Percentiles rank a stretch among this genome's conserved stretches.
Evolutionary conservation across 1,140 invertebrate genomes (phyloP).

Genomic region (Schlechtendalia chinensis): DNA sequence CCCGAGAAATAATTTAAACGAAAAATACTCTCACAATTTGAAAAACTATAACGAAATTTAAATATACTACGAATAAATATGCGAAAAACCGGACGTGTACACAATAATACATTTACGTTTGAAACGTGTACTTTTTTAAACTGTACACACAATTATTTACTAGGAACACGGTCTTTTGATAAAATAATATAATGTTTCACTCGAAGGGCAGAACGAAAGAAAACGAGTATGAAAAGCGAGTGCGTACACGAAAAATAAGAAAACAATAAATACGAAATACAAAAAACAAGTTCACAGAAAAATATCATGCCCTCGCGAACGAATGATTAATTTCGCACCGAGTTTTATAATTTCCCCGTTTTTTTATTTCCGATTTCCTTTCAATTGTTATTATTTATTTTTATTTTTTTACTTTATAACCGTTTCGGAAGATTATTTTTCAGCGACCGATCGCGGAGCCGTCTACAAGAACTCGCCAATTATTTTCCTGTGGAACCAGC

Average conservation of each 20-base stretch:
- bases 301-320: not conserved
- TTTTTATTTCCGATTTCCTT: not conserved
- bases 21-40: not conserved
- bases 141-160: not conserved
- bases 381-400: not conserved
- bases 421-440: no score
- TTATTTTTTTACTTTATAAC: no score
- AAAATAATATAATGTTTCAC: no score
- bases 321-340: not conserved
- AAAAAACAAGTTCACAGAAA: not conserved
- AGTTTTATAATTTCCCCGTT: not conserved
- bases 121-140: not conserved
- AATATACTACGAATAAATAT: slow-evolving; percentile 20
- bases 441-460: no score
- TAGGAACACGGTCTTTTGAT: not conserved
- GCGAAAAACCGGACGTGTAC: slow-evolving; percentile 5
- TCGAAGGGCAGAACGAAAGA: not conserved
- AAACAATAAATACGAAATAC: not conserved
- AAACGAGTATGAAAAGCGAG: no score
- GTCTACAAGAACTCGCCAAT: no score
- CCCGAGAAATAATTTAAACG: not conserved
- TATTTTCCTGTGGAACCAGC: no score
- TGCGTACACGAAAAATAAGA: not conserved
- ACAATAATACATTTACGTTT: slow-evolving; percentile 26
- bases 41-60: slow-evolving; percentile 32